A percentile compares a stretch with the other conserved stretches of the same genome.
Evolutionary conservation across 2,113 vertebrate genomes (phyloP).

Genomic region (Bothrops jararaca): DNA sequence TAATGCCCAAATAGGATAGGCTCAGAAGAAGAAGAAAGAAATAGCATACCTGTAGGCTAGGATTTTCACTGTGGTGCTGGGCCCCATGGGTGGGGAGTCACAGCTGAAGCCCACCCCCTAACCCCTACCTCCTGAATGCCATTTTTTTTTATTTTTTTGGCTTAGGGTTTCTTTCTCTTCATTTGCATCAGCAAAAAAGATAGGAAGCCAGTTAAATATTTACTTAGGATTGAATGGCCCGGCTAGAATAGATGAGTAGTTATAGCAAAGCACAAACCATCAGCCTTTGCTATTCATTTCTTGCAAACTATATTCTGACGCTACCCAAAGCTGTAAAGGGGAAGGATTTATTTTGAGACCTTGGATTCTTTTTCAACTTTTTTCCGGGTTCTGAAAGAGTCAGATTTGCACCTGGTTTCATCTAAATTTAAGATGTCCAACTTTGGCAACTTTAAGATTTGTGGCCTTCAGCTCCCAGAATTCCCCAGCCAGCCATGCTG

Average conservation of each 20-base stretch:
- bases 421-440: not conserved
- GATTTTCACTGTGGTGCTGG: not conserved
- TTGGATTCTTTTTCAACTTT: not conserved
- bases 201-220: not conserved
- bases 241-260: not conserved
- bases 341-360: not conserved
- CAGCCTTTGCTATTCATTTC: not conserved
- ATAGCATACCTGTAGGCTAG: not conserved
- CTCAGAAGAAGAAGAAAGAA: not conserved
- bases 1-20: not conserved
- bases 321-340: not conserved
- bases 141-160: not conserved
- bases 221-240: not conserved
- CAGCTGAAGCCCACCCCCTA: not conserved
- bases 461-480: not conserved
- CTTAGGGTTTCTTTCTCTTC: not conserved
- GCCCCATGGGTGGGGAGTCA: not conserved
- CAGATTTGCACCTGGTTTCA: not conserved
- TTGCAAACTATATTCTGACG: not conserved
- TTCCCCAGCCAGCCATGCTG: not conserved
- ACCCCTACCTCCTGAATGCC: not conserved
- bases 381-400: not conserved
- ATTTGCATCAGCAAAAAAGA: not conserved
- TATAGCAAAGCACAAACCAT: too few relatives aligned
- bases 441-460: not conserved